Evolutionary conservation across 2,888 invertebrate species (phyloP).

Genomic region (Troides helena): DNA sequence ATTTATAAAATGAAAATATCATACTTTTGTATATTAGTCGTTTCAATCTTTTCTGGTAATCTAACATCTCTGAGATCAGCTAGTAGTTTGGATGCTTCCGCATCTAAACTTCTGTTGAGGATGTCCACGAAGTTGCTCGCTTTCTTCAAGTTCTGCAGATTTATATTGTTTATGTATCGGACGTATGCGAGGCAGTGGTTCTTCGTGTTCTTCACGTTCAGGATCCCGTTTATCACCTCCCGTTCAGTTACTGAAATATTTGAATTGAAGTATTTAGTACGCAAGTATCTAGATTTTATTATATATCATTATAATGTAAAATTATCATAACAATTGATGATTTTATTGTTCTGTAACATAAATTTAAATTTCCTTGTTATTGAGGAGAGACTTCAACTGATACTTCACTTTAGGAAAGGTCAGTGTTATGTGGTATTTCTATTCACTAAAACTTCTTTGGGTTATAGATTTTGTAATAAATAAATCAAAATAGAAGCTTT

Average conservation of each 20-base stretch:
- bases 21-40: conserved; percentile 93
- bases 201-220: conserved; percentile 95
- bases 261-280: too few relatives aligned
- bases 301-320: too few relatives aligned
- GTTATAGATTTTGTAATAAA: too few relatives aligned
- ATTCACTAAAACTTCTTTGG: too few relatives aligned
- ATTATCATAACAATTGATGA: too few relatives aligned
- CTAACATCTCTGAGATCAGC: conserved; percentile 94
- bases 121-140: conserved; percentile 98
- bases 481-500: too few relatives aligned
- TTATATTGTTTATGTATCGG: conserved; percentile 98
- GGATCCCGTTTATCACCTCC: conserved; percentile 97
- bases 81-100: conserved; percentile 93
- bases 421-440: too few relatives aligned
- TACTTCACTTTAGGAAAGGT: too few relatives aligned
- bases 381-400: too few relatives aligned
- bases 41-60: conserved; percentile 92
- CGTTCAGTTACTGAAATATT: conserved; percentile 92
- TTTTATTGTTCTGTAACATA: too few relatives aligned
- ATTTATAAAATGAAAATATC: conserved; percentile 31
- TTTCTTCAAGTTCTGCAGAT: conserved; percentile 95
- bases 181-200: conserved; percentile 97
- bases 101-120: conserved; percentile 93
- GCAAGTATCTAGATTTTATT: too few relatives aligned
- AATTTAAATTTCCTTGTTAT: too few relatives aligned